A percentile compares a stretch with the other conserved stretches of the same genome.
phyloP scores from a whole-genome alignment of 2,888 invertebrate genomes.

The Liopterus haemorrhoidalis region DNA sequence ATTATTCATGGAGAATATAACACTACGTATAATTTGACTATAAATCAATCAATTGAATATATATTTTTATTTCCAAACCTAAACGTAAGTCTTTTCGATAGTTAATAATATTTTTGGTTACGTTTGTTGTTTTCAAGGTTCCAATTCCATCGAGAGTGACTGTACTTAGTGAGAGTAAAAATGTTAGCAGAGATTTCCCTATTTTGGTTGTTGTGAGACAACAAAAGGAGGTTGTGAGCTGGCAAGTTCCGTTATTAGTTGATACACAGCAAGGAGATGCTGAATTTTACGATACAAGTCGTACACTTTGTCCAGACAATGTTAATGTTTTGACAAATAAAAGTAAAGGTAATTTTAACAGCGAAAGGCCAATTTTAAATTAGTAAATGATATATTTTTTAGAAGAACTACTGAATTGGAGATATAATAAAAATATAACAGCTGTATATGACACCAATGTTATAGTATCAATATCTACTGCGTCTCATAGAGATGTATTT shows the following conservation, averaged over 20 bases:
- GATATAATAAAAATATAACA: slow-evolving; percentile 7
- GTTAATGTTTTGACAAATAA: slow-evolving; percentile 32
- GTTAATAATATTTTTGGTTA: not conserved
- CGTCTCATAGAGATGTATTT: slow-evolving; percentile 52
- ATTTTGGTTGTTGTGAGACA: slow-evolving; percentile 69
- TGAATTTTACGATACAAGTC: slow-evolving; percentile 52
- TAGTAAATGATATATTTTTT: too few species aligned
- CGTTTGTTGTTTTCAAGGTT: slow-evolving; percentile 15
- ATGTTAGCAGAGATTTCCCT: slow-evolving; percentile 55
- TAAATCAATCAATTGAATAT: slow-evolving; percentile 21
- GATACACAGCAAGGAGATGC: slow-evolving; percentile 44
- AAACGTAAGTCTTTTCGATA: slow-evolving; percentile 9
- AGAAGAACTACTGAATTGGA: too few species aligned
- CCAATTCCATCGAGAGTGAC: slow-evolving; percentile 29
- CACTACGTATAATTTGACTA: not conserved
- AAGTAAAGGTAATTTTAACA: too few species aligned
- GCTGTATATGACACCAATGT: too few species aligned
- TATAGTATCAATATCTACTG: slow-evolving; percentile 44
- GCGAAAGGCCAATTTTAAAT: too few species aligned
- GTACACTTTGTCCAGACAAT: slow-evolving; percentile 58
- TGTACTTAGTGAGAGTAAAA: slow-evolving; percentile 42
- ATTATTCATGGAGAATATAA: too few species aligned
- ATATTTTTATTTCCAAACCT: slow-evolving; percentile 20
- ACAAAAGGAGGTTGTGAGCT: slow-evolving; percentile 68
- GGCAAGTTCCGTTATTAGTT: slow-evolving; percentile 68